Evolutionary conservation across 2,113 vertebrate genomes (phyloP).

Genomic region (Mormyrus lacerda): DNA sequence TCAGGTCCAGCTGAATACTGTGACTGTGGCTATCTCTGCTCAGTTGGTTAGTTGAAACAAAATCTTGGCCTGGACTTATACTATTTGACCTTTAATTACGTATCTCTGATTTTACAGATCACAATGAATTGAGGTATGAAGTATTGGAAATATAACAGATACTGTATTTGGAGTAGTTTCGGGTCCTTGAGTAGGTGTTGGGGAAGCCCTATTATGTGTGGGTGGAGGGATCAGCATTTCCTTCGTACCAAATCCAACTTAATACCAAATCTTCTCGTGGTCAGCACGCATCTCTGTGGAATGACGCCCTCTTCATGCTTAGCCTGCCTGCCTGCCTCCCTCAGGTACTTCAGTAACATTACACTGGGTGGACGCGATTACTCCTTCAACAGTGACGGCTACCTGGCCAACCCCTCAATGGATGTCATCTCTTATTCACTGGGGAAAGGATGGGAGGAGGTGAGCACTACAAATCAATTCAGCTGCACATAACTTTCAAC

Average conservation of each 20-base stretch:
- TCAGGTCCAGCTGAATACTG: not conserved
- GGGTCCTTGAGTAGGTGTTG: not conserved
- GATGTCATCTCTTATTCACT: conserved; percentile 86
- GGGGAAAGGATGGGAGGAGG: conserved; percentile 87
- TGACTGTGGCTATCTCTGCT: not conserved
- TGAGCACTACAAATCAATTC: conserved; percentile 49
- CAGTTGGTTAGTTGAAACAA: not conserved
- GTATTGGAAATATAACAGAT: not conserved
- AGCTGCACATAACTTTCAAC: conserved; percentile 4
- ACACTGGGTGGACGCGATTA: conserved; percentile 85
- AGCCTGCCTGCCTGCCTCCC: conserved; percentile 6
- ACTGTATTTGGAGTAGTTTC: not conserved
- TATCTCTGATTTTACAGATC: not conserved
- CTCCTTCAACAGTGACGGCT: conserved; percentile 89
- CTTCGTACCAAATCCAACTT: not conserved
- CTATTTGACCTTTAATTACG: not conserved
- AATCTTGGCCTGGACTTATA: not conserved
- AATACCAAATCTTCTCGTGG: not conserved
- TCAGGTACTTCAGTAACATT: conserved; percentile 89
- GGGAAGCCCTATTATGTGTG: not conserved
- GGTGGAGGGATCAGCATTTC: not conserved
- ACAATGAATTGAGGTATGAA: not conserved
- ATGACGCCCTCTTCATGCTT: not conserved
- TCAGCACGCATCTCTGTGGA: not conserved
- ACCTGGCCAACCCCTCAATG: conserved; percentile 85